These are phyloP conservation scores for Falcaria lacertinaria DNA, from an alignment of 2,888 invertebrate genomes.

Conservation along the genomic window DNA sequence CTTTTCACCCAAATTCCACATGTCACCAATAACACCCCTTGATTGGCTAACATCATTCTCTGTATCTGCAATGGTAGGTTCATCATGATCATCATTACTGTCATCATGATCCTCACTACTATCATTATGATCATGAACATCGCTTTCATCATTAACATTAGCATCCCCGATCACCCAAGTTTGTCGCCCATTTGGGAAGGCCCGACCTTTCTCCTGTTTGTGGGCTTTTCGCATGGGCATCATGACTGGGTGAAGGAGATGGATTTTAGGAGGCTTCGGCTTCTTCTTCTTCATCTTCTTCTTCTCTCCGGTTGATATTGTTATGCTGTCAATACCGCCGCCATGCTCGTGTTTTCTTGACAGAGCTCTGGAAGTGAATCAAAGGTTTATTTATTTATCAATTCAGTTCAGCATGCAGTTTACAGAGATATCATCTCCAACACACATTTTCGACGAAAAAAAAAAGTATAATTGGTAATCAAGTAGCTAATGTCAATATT, in stretches of 20 bases:
- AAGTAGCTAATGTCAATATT: no score
- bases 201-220: conserved; percentile 60
- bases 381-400: no score
- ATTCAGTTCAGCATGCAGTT: no score
- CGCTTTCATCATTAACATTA: conserved; percentile 3
- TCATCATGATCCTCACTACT: conserved; percentile 8
- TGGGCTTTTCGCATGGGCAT: conserved; percentile 36
- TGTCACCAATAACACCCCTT: conserved; percentile 43
- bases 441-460: no score
- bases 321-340: conserved; percentile 58
- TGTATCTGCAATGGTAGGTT: no score
- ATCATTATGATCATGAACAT: background rate
- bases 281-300: conserved; percentile 66
- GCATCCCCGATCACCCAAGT: conserved; percentile 59
- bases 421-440: no score
- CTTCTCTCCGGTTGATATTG: conserved; percentile 53
- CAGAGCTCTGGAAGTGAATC: conserved; percentile 37
- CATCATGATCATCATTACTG: conserved; percentile 3
- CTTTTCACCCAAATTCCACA: conserved; percentile 55
- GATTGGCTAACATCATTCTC: conserved; percentile 21
- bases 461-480: no score
- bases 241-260: conserved; percentile 55
- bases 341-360: conserved; percentile 47
- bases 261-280: conserved; percentile 61
- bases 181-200: conserved; percentile 46